Evolutionary conservation across 2,797 vertebrate genomes (phyloP), one percentile per base, ranked within the genome.

Genomic region (Micrastur ruficollis): DNA sequence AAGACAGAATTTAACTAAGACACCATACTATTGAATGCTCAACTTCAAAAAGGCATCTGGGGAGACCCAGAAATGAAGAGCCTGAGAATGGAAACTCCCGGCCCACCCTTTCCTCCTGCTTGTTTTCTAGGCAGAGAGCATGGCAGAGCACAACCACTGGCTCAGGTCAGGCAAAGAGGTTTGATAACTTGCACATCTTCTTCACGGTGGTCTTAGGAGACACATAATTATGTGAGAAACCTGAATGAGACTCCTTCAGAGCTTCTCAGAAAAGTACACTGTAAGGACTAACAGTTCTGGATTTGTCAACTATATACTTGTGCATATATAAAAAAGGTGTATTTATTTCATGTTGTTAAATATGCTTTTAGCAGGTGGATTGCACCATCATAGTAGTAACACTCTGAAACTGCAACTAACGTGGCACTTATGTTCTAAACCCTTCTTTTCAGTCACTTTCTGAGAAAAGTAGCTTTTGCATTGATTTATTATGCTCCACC

Each of bases 401-500:
- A 13, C 42, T 65, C 62, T 86, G 74, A 83, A 93, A 80, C 52
- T 12, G 44, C 73, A 83, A 68, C 76, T 94, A 79, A 83, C 61
- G 47, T 20, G 56, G 61, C 82, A 88, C 61, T 94, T 93, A 55
- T 1, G 15, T 85, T 80, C 94, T 81, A 91, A 96, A 68, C 29
- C 18, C 36, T 78, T 89, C 61, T 91, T 95, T 96, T 94, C 84
- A 86, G 87, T 75, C 80, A 83, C 70, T 95, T 95, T 83, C 87
- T 88, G 52, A 91, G 89, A 89, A 93, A 93, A 91, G 94, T 11
- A 86, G 89, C 61, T 89, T 93, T 94, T 92, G 86, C 81, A 46
- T 22, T 96, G 92, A 94, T 97, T 95, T 95, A 96, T 96, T 59
- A 36, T 83, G 34, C 56, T 90, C 85, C 81, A 94, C 53, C 87